Evolutionary conservation across 2,113 vertebrate species (phyloP).

Genomic region (Xiphophorus maculatus): DNA sequence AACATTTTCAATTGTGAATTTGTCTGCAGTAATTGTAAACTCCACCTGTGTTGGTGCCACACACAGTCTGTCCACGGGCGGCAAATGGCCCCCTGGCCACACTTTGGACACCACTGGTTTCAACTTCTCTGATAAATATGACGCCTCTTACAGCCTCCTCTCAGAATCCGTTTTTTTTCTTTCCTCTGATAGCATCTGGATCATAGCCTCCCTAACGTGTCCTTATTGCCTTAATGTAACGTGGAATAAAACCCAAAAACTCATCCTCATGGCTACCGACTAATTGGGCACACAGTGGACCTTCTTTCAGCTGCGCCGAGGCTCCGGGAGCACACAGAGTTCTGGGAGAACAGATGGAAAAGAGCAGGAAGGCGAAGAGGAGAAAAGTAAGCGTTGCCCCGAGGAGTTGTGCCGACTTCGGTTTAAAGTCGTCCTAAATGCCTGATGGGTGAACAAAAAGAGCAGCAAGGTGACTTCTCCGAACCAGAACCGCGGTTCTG

Average conservation of each 20-base stretch:
- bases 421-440: slow-evolving; percentile 66
- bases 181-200: slow-evolving; percentile 7
- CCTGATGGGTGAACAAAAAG: slow-evolving; percentile 64
- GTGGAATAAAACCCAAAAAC: neutral
- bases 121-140: neutral
- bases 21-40: no score
- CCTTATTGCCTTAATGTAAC: neutral
- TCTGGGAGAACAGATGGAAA: slow-evolving; percentile 18
- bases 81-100: no score
- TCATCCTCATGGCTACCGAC: neutral
- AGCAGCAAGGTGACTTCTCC: slow-evolving; percentile 68
- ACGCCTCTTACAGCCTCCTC: neutral
- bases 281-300: slow-evolving; percentile 13
- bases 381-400: slow-evolving; percentile 42
- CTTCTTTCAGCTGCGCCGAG: neutral
- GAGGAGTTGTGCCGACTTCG: slow-evolving; percentile 47
- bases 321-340: slow-evolving; percentile 17
- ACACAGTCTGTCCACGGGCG: no score
- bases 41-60: no score
- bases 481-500: slow-evolving; percentile 37
- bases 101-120: no score
- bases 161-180: neutral
- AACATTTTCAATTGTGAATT: no score
- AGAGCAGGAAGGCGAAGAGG: slow-evolving; percentile 33
- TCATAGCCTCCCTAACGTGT: neutral